A percentile compares a stretch with the other conserved stretches of the same genome.
phyloP scores from a whole-genome alignment of 2,888 invertebrate species.

The Yponomeuta evonymella region DNA sequence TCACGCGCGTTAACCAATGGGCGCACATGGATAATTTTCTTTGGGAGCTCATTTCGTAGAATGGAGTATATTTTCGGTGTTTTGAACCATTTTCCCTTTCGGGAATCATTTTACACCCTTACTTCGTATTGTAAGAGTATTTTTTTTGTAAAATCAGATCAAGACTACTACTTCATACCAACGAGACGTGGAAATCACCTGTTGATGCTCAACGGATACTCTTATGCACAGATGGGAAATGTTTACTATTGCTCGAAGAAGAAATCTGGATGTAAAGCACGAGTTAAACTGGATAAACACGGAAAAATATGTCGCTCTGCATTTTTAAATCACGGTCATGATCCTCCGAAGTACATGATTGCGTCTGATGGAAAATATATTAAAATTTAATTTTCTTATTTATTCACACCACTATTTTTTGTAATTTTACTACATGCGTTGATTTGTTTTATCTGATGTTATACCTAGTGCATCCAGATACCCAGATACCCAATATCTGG shows the following conservation, averaged over 20 bases:
- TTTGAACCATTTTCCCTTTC: no score
- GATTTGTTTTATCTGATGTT: no score
- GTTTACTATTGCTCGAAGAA: conserved; percentile 19
- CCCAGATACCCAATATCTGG: no score
- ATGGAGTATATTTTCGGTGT: no score
- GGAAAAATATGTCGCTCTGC: neutral
- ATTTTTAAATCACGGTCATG: neutral
- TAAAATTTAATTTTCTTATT: conserved; percentile 7
- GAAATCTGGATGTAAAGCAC: conserved; percentile 21
- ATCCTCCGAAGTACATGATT: neutral
- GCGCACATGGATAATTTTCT: no score
- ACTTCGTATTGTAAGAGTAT: no score
- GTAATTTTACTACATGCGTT: neutral
- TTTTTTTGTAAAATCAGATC: neutral
- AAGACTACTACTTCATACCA: conserved; percentile 13
- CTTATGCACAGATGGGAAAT: conserved; percentile 13
- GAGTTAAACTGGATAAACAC: conserved; percentile 19
- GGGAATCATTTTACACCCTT: no score
- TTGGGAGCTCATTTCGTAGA: no score
- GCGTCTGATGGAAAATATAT: neutral
- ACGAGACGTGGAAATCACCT: conserved; percentile 19
- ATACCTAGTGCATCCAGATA: no score
- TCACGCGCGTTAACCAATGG: no score
- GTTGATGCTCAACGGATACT: conserved; percentile 20
- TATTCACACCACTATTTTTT: neutral